Evolutionary conservation across 1,140 invertebrate species (phyloP).

Genomic region (Ips nitidus): DNA sequence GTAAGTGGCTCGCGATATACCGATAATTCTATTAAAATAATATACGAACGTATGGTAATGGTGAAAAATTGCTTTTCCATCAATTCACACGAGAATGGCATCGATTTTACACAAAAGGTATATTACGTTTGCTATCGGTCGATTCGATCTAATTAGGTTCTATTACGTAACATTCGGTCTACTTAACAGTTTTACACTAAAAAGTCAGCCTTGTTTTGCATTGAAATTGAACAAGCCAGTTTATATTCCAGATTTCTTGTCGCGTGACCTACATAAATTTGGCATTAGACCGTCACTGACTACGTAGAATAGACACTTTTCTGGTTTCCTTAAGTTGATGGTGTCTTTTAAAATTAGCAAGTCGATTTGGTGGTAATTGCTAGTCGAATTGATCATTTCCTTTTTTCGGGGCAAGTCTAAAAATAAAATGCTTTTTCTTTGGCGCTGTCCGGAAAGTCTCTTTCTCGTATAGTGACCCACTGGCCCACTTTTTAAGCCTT

Average conservation of each 20-base stretch:
- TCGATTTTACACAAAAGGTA: neutral
- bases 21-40: slow-evolving; percentile 5
- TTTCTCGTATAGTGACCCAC: slow-evolving; percentile 15
- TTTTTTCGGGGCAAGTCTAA: slow-evolving; percentile 1
- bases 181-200: no score
- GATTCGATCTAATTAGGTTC: no score
- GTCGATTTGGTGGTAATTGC: slow-evolving; percentile 5
- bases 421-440: slow-evolving; percentile 6
- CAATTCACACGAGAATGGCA: slow-evolving; percentile 2
- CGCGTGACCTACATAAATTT: no score
- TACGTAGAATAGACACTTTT: no score
- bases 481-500: slow-evolving; percentile 26
- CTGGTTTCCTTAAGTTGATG: neutral
- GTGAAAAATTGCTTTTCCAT: neutral
- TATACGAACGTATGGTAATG: neutral
- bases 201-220: no score
- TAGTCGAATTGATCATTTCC: neutral
- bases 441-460: slow-evolving; percentile 4
- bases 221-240: no score
- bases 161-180: no score
- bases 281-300: no score
- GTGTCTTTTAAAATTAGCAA: neutral
- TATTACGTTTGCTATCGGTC: no score
- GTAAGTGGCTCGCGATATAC: slow-evolving; percentile 12
- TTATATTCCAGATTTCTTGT: no score